A percentile compares a stretch with the other conserved stretches of the same genome.
Evolutionary conservation across 2,797 vertebrate species (phyloP).

Genomic region (Coracias cyanogaster): DNA sequence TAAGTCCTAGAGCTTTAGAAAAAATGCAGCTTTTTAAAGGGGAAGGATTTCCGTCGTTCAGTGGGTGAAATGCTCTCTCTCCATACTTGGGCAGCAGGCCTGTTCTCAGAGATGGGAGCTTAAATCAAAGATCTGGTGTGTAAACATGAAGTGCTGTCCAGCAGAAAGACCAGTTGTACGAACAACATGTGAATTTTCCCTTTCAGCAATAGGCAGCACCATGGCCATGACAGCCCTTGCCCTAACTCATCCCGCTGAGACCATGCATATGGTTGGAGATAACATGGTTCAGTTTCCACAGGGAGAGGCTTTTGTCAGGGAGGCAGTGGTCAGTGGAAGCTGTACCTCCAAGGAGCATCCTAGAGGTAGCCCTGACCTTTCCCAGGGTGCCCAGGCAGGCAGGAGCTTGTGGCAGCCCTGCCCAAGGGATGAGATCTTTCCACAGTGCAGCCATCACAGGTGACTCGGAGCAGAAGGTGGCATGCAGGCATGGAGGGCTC

Average conservation of each 20-base stretch:
- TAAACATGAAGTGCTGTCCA: not conserved
- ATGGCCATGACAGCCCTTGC: accelerated
- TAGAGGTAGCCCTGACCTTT: not conserved
- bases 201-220: not conserved
- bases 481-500: not conserved
- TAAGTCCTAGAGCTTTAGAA: not conserved
- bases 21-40: not conserved
- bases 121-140: not conserved
- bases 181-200: not conserved
- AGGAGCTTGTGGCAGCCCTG: not conserved
- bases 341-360: accelerated
- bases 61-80: not conserved
- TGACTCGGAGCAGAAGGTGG: not conserved
- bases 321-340: not conserved
- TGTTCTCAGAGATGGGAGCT: not conserved
- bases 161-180: not conserved
- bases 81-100: not conserved
- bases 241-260: not conserved
- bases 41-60: not conserved
- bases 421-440: accelerated
- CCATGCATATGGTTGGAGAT: accelerated
- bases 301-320: not conserved
- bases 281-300: not conserved
- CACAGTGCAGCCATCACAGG: not conserved
- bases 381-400: not conserved